Evolutionary conservation across 2,113 vertebrate genomes (phyloP).

Genomic region (Emydura subglobosa): DNA sequence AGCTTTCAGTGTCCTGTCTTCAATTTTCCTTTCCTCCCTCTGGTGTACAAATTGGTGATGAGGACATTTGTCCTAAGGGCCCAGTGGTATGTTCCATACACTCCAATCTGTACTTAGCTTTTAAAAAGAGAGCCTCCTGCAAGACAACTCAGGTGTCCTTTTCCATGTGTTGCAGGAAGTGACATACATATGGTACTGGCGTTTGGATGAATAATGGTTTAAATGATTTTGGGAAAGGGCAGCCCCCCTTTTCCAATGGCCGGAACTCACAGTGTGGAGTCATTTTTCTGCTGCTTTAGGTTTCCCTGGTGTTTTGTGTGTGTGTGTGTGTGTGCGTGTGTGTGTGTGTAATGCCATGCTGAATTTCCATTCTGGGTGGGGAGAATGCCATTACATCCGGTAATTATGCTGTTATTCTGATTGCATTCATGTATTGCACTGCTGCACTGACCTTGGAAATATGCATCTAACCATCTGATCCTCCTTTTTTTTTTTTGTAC

Average conservation of each 20-base stretch:
- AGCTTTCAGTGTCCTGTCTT: neutral
- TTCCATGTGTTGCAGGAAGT: neutral
- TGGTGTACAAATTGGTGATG: accelerated
- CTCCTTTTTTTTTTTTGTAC: constrained; percentile 38
- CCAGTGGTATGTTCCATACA: accelerated
- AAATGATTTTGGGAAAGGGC: neutral
- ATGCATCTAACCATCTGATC: constrained; percentile 64
- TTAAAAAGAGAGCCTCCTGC: neutral
- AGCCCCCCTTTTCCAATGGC: accelerated
- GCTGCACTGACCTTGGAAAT: constrained; percentile 33
- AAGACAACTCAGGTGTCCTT: neutral
- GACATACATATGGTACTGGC: accelerated
- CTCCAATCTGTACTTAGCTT: neutral
- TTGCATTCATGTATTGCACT: constrained; percentile 62
- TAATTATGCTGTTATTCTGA: constrained; percentile 61
- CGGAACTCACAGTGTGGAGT: neutral
- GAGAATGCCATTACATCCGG: neutral
- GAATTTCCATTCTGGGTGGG: neutral
- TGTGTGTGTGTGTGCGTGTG: neutral
- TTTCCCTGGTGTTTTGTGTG: neutral
- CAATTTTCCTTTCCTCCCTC: neutral
- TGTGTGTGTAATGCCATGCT: constrained; percentile 43
- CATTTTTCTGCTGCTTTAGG: neutral
- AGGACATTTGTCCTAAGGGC: neutral
- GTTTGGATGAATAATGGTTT: accelerated